These are phyloP conservation scores for Sinosuthora webbiana DNA, from an alignment of 2,113 vertebrate species.

Conservation along the genomic window DNA sequence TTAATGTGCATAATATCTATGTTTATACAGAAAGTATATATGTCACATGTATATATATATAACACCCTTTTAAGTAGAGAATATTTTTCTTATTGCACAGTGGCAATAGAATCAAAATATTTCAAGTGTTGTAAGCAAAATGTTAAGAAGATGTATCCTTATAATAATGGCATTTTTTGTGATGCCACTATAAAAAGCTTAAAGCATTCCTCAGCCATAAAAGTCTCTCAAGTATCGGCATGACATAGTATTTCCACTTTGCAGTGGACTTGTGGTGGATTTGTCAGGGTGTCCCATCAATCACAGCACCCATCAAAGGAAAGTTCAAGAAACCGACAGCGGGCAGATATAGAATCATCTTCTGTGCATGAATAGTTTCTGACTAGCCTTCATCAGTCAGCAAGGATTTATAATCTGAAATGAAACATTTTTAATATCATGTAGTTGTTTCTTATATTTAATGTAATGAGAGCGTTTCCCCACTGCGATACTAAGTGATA, in stretches of 20 bases:
- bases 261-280: background rate
- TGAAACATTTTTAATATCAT: background rate
- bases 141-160: background rate
- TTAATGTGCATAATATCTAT: background rate
- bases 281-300: background rate
- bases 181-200: background rate
- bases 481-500: background rate
- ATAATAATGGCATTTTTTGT: background rate
- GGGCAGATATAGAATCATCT: background rate
- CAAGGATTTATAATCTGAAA: background rate
- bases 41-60: background rate
- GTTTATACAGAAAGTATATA: background rate
- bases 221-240: fast-evolving
- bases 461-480: background rate
- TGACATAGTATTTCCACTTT: background rate
- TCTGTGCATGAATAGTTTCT: background rate
- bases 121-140: background rate
- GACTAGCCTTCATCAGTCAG: background rate
- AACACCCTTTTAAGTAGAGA: background rate
- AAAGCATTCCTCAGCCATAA: background rate
- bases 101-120: background rate
- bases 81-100: background rate
- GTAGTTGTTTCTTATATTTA: background rate
- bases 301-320: background rate
- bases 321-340: background rate